Evolutionary conservation across 2,113 vertebrate genomes (phyloP).

Genomic region (Oryzias melastigma): DNA sequence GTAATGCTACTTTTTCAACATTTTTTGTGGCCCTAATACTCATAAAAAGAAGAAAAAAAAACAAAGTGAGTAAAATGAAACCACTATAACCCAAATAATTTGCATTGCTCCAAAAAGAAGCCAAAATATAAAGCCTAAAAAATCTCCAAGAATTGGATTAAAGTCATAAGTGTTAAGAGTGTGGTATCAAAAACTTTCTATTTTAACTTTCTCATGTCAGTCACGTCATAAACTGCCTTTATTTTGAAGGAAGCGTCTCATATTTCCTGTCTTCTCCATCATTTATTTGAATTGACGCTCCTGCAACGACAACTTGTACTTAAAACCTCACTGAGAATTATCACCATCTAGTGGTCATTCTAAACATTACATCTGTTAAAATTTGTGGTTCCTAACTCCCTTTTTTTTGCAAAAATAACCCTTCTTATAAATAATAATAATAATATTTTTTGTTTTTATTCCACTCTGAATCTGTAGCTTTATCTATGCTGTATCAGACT

Average conservation of each 20-base stretch:
- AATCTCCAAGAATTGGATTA: no score
- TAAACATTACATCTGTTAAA: constrained; percentile 17
- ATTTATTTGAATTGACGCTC: constrained; percentile 16
- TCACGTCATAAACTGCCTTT: constrained; percentile 3
- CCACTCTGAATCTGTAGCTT: constrained; percentile 15
- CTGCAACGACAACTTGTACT: constrained; percentile 34
- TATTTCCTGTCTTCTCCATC: not conserved
- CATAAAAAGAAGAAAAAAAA: no score
- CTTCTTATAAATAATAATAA: constrained; percentile 41
- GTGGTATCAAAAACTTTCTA: no score
- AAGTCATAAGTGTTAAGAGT: no score
- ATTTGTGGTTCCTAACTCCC: constrained; percentile 10
- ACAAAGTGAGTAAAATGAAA: no score
- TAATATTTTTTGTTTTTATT: constrained; percentile 46
- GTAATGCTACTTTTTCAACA: no score
- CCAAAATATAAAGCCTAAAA: no score
- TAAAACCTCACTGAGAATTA: constrained; percentile 31
- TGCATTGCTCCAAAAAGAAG: no score
- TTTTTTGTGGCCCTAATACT: no score
- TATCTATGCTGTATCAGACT: constrained; percentile 12
- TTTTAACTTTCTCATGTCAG: not conserved
- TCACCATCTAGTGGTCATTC: constrained; percentile 49
- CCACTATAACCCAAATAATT: no score
- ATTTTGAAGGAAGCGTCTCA: constrained; percentile 15
- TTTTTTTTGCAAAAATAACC: constrained; percentile 40